Evolutionary conservation across 2,888 invertebrate species (phyloP), one percentile per base, ranked within the genome.

Genomic region (Pilophorus perplexus): DNA sequence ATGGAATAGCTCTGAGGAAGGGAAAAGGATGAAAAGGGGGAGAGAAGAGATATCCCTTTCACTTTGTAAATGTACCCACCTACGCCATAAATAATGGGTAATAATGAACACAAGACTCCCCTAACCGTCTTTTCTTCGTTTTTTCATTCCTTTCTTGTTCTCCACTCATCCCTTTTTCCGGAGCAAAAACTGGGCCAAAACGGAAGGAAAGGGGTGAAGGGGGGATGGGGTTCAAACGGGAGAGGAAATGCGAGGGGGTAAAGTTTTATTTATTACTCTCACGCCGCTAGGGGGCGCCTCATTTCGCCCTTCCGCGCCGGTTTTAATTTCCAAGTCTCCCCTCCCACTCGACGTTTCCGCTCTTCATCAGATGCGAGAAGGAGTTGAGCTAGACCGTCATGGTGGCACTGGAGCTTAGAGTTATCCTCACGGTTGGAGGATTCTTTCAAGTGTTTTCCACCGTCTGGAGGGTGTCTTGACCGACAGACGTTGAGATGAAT

Each of bases 61-160:
- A 44, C 20, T 44, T 44, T 44, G 44, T 44, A 44, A 44, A 44
- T 44, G 44, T 44, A 44, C 44, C 44, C 44, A 44, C 44, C 44
- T 44, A 44, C 44, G 44, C 44, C 44, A 44, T 44, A 44, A 44
- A 44, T 44, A 44, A 44, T 44, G 44, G 44, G 44, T 44, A 44
- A 44, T 44, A 44, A 44, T 44, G 44, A 44, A 22, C 44, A 5
- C 44, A 12, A 44, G 44, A 22, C 44, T 44, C 18, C 44, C 44
- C 22, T 16, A 44, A 18, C 44, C n/a, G n/a, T n/a, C n/a, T 44
- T 44, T 44, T 44, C 12, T 44, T 16, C 44, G 18, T 44, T 4
- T 12, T 16, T 44, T 44, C 18, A n/a, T n/a, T n/a, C n/a, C n/a
- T n/a, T n/a, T n/a, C n/a, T n/a, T n/a, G n/a, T n/a, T n/a, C 18